Conservation (phyloP, 1,140 invertebrate genomes). For the Apis cerana region DNA sequence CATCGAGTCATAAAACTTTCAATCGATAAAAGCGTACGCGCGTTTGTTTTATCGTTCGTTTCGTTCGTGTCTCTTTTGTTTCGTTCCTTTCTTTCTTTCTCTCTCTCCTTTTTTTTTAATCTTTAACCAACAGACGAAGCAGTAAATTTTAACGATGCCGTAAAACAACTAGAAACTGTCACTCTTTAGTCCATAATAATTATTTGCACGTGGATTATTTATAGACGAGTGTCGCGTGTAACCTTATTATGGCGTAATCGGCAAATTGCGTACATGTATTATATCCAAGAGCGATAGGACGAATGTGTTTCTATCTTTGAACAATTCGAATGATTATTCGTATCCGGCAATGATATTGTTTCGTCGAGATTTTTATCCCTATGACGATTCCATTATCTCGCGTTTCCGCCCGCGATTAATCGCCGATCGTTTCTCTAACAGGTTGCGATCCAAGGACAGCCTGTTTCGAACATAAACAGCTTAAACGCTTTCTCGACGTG, state of each 20-base stretch:
- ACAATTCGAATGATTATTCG: too few relatives aligned
- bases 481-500: slow-evolving; percentile 31
- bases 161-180: neutral
- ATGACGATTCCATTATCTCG: neutral
- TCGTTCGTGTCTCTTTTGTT: neutral
- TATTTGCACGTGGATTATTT: neutral
- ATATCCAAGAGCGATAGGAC: too few relatives aligned
- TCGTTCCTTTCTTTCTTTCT: neutral
- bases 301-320: too few relatives aligned
- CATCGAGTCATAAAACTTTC: neutral
- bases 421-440: slow-evolving; percentile 45
- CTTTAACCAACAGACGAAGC: neutral
- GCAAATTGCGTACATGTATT: neutral
- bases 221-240: neutral
- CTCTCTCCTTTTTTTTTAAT: too few relatives aligned
- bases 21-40: neutral
- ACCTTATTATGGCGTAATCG: neutral
- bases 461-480: neutral
- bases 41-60: too few relatives aligned
- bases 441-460: slow-evolving; percentile 52
- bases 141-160: neutral
- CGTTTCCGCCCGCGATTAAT: neutral
- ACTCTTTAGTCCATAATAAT: neutral
- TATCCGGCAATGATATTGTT: neutral
- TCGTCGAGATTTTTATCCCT: neutral